Evolutionary conservation across 2,797 vertebrate species (phyloP).

Genomic region (Ispidina lecontei): DNA sequence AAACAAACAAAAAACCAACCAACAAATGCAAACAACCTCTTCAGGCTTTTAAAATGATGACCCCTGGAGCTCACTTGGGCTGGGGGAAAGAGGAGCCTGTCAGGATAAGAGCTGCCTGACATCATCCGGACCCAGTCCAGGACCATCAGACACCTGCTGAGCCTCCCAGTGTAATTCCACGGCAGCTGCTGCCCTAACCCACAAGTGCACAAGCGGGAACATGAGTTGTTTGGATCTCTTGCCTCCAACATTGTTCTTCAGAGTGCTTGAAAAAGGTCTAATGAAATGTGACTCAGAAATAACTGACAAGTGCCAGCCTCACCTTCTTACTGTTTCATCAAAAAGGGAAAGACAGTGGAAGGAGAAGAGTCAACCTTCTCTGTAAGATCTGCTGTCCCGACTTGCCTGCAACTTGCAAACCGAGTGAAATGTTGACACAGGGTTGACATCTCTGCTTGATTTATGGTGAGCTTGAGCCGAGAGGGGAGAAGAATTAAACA

Average conservation of each 20-base stretch:
- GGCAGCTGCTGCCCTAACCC: constrained; percentile 23
- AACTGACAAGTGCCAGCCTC: constrained; percentile 77
- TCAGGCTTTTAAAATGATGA: not conserved
- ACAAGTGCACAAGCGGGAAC: constrained; percentile 51
- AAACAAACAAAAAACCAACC: not conserved
- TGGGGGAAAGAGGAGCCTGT: not conserved
- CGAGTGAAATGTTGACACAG: constrained; percentile 74
- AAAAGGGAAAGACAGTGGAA: constrained; percentile 64
- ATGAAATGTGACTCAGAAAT: constrained; percentile 79
- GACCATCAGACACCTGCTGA: constrained; percentile 54
- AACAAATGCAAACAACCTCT: not conserved
- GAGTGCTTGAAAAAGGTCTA: constrained; percentile 70
- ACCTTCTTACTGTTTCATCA: constrained; percentile 79
- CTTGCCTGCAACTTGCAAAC: constrained; percentile 74
- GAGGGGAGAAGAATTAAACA: constrained; percentile 34
- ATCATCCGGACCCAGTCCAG: not conserved
- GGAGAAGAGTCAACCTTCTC: constrained; percentile 60
- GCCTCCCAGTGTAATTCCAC: constrained; percentile 23
- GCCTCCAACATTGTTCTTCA: constrained; percentile 60
- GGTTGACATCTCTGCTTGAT: constrained; percentile 70
- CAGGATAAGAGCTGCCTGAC: not conserved
- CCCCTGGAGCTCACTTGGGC: not conserved
- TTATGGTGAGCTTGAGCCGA: constrained; percentile 46
- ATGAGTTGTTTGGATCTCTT: constrained; percentile 43
- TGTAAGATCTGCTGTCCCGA: constrained; percentile 64